Evolutionary conservation across 2,888 invertebrate species (phyloP), one percentile per base, ranked within the genome.

Genomic region (Lampropteryx suffumata): DNA sequence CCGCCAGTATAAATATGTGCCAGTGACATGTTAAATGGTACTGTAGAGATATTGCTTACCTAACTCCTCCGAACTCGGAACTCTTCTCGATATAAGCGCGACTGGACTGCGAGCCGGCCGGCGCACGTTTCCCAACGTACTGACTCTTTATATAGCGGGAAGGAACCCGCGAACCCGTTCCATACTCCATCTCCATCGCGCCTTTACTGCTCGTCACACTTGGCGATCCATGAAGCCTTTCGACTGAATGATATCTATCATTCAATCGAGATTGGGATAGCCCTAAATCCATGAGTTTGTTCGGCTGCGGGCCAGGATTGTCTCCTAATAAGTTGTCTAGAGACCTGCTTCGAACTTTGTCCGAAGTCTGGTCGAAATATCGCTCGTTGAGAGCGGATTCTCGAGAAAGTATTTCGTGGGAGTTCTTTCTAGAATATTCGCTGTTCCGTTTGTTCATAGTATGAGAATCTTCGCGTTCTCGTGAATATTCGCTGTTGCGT

Each of bases 311-410:
- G n/a, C 83, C 87, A 17, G 93, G 92, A 57, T 93, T 93, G 64
- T 95, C 92, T n/a, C 93, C 93, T 6, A 97, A 73, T 0, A 97
- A 84, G 74, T 97, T 97, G 71, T 97, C 97, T 47, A 97, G 82
- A 27, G 96, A 96, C 54, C 89, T 73, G 42, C 96, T 96, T 9
- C 97, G 92, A 5, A 94, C 94, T 84, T 96, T 96, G 64, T 96
- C 96, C 0, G 83, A 82, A 33, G 84, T 89, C 45, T 86, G 88
- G 59, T 96, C 96, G 71, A 97, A 97, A 79, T 97, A 97, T 62
- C 97, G 91, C 65, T 97, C 97, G 71, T 97, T 98, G 1, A 97
- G 79, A 0, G 96, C 96, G 0, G 97, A 97, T 67, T 94, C 95
- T 48, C 96, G 84, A 0, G 96, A 96, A 0, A 96, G 81, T 0